Base-by-base conservation (phyloP, 1,140 invertebrate species). In the Helicoverpa zea region DNA sequence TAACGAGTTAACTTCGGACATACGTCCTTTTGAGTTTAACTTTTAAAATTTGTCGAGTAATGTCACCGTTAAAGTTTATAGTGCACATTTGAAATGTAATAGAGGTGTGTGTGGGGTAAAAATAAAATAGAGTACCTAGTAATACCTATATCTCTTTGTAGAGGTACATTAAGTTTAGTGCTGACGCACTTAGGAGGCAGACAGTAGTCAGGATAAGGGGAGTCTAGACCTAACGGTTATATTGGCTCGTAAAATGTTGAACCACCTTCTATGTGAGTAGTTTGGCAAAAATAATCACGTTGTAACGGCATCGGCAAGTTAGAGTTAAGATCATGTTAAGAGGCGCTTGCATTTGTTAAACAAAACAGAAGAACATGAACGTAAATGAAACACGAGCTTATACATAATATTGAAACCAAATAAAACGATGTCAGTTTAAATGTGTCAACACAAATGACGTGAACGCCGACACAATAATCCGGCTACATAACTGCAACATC, bases 1-100 rank as follows among this genome's bases (percentile, higher is more conserved):
- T 91, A 91, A 93, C 87, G 89, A 91, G 86, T 81, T 90, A 91
- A 91, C 88, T 92, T 91, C 18, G 23, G 52, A 79, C 80, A 74
- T 85, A 83, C 81, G 80, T 80, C 78, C 89, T 89, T 83, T 61
- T 85, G 86, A 86, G 78, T 87, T 89, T 88, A 87, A 81, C 72
- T 86, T 79, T 86, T 86, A 76, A 64, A 58, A 72, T 80, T 70
- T 80, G 79, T n/a, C 56, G 43, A 63, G 35, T 70, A 63, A 70
- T 35, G 68, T 49, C 64, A 68, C 11, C 35, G n/a, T 52, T 79
- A 23, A 79, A 77, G 61, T 64, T 64, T 52, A 64, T 49, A 64
- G 47, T 30, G 47, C 47, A 52, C 49, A 49, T 54, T 35, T 51
- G 51, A 51, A 30, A 77, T 63, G 47, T 51, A 58, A 56, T 30